A percentile compares a stretch with the other conserved stretches of the same genome.
phyloP scores from a whole-genome alignment of 2,797 vertebrate genomes.

The Dendrocincla tyrannina region DNA sequence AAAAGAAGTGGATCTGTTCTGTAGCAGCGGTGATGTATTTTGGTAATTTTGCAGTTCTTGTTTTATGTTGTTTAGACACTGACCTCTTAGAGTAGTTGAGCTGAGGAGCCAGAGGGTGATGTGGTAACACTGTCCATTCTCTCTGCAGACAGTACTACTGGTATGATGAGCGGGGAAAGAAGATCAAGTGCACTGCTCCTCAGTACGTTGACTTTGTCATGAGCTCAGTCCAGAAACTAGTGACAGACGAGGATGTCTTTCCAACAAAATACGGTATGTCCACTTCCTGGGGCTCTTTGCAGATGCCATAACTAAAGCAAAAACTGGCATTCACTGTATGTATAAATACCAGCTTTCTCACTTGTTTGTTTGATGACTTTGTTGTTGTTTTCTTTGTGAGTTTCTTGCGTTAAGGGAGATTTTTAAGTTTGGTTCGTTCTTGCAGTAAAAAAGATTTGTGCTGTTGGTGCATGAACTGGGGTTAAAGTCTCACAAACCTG shows the following conservation, averaged over 20 bases:
- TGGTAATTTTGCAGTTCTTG: not conserved
- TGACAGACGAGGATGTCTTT: conserved; percentile 98
- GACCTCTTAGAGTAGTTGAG: not conserved
- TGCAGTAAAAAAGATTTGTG: not conserved
- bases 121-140: not conserved
- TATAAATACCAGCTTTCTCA: not conserved
- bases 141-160: conserved; percentile 95
- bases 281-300: not conserved
- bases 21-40: not conserved
- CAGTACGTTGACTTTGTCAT: conserved; percentile 99
- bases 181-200: conserved; percentile 97
- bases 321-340: not conserved
- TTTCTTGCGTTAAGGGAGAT: not conserved
- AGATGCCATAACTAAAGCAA: not conserved
- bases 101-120: not conserved
- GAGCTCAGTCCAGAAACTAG: conserved; percentile 97
- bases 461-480: not conserved
- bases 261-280: conserved; percentile 96
- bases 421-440: not conserved
- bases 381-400: not conserved
- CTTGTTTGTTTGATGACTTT: not conserved
- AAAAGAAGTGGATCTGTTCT: not conserved
- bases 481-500: not conserved
- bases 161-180: conserved; percentile 98
- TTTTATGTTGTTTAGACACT: not conserved